Base-by-base conservation (phyloP, 1,140 invertebrate genomes). In the Oncopeltus fasciatus region DNA sequence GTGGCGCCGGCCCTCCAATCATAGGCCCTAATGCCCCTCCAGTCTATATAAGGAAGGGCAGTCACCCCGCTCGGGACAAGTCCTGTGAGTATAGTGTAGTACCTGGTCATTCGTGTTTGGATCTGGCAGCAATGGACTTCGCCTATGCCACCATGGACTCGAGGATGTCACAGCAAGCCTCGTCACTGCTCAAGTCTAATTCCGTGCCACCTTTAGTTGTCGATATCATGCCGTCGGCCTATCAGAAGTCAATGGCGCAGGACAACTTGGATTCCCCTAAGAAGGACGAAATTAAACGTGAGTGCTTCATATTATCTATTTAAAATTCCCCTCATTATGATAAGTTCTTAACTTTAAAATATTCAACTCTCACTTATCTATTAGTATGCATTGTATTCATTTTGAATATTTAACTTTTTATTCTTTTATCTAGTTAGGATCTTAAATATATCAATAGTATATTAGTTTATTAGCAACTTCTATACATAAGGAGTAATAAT, bases 201-300 rank as follows among this genome's bases (percentile, higher is more conserved):
- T 14, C 43, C 5, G 62, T 63, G 16, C 62, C 62, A 0, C 57
- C 62, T 20, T 59, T 63, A 43, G 62, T 63, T n/a, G 62, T 63
- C 1, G 62, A 63, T 33, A 43, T 63, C 11, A n/a, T 63, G 4
- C 62, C 62, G 0, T 46, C 62, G 8, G 57, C 33, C 2, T 63
- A 63, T 20, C 62, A 63, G 33, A 28, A 57, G 26, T 33, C 57
- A 12, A 4, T 53, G 8, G 2, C 43, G 1, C 33, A 44, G 24
- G 33, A 62, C 2, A 57, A 44, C 24, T 1, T 57, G 1, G 49
- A 53, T 5, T 53, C 62, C 0, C 57, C 62, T 1, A 58, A 63
- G 44, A 59, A 63, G 28, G 62, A 63, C 1, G 62, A 63, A n/a
- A 14, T 51, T 1, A 63, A 59, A 59, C 57, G 62, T 63, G 28